phyloP scores from a whole-genome alignment of 2,888 invertebrate species.

The Gryllus longicercus region DNA sequence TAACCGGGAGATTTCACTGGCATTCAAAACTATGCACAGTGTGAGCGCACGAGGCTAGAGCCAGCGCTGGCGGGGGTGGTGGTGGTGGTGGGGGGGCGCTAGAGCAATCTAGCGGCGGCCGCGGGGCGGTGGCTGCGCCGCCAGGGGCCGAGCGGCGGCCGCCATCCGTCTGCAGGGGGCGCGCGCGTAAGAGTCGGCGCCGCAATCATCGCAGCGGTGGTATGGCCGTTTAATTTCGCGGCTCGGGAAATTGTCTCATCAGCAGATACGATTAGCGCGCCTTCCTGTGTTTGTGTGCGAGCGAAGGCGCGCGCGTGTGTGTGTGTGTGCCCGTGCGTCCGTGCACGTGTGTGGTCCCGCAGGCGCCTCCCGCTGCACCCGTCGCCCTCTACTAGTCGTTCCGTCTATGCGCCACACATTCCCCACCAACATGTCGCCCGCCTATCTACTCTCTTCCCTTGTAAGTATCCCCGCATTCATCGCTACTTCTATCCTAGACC shows the following conservation, averaged over 20 bases:
- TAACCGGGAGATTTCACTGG: too few species aligned
- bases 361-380: background rate
- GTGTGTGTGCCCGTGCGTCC: background rate
- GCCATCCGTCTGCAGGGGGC: background rate
- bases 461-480: too few species aligned
- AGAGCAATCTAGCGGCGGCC: background rate
- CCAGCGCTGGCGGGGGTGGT: background rate
- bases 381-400: background rate
- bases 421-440: too few species aligned
- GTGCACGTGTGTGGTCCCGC: background rate
- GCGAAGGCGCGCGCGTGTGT: background rate
- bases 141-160: background rate
- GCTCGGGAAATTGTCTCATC: slow-evolving; percentile 17
- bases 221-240: slow-evolving; percentile 9
- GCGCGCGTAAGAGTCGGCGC: background rate
- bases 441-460: too few species aligned
- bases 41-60: background rate
- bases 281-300: background rate
- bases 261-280: slow-evolving; percentile 17
- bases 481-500: too few species aligned
- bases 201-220: background rate
- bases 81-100: background rate
- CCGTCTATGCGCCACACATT: too few species aligned
- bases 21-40: too few species aligned
- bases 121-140: background rate